Base-by-base conservation (phyloP, 1,140 invertebrate species). In the Whitmania pigra region DNA sequence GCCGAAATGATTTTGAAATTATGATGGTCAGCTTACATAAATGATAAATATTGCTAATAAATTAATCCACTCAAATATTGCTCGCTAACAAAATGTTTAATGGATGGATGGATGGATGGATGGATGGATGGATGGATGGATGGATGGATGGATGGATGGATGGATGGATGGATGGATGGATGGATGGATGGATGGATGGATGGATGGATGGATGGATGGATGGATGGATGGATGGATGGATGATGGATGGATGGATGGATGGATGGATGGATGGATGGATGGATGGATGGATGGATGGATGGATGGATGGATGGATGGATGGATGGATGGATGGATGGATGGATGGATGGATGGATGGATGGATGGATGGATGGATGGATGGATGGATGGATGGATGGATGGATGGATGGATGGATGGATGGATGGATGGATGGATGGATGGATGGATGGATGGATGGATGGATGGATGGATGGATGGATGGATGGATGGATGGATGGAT, bases 81-180 rank as follows among this genome's bases (percentile, higher is more conserved):
- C 31, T 36, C 6, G 31, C 31, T 36, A 36, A 36, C 31, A 36
- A 36, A 36, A 36, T 36, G 31, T 36, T 36, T 36, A 3, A 36
- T 36, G 31, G n/a, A 36, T 36, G 31, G 5, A 57, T 57, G 54
- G 54, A 57, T 57, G 54, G 54, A 57, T 57, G 54, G 54, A 57
- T 57, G 54, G 25, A 57, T 9, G 54, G 25, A n/a, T 57, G 54
- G 25, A 57, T 57, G 54, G 25, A 57, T n/a, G 25, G n/a, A 7
- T 63, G 54, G 5, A 57, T 57, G 54, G 54, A 57, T 57, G 54
- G 54, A 57, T 57, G 54, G 54, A 57, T 57, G 54, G 25, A 57
- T 9, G 54, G 25, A n/a, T 57, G 54, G 25, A 57, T 57, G 54
- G 25, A 57, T n/a, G 25, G n/a, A n/a, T n/a, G n/a, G n/a, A n/a